phyloP scores from a whole-genome alignment of 1,140 invertebrate species.

The Cotesia chilonis region DNA sequence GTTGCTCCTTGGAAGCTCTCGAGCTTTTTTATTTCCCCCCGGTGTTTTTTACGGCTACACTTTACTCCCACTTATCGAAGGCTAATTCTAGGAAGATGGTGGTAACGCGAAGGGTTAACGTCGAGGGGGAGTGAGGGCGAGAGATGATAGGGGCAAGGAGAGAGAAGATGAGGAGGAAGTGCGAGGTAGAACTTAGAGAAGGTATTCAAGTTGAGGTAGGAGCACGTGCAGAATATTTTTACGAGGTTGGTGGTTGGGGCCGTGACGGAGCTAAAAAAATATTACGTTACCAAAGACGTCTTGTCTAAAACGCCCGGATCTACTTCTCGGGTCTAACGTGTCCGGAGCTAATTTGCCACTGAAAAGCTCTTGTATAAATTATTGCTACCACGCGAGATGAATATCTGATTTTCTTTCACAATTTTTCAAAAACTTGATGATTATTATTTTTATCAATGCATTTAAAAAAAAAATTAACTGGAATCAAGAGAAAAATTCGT shows the following conservation, averaged over 20 bases:
- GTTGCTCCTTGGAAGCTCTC: constrained; percentile 13
- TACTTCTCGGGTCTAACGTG: constrained; percentile 53
- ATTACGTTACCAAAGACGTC: constrained; percentile 14
- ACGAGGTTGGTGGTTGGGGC: background rate
- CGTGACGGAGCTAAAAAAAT: constrained; percentile 9
- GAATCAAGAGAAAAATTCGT: too few relatives aligned
- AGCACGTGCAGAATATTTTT: too few relatives aligned
- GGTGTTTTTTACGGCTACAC: background rate
- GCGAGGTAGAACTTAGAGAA: too few relatives aligned
- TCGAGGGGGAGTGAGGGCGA: too few relatives aligned
- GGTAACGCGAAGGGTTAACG: background rate
- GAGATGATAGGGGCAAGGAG: too few relatives aligned
- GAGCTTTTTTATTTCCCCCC: constrained; percentile 26
- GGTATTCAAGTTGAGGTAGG: too few relatives aligned
- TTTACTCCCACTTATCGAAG: background rate
- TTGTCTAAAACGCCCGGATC: constrained; percentile 37
- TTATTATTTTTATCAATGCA: too few relatives aligned
- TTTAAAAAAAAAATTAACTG: too few relatives aligned
- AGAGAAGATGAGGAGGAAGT: too few relatives aligned
- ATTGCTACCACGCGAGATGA: constrained; percentile 54
- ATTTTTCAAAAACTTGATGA: background rate
- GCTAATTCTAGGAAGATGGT: constrained; percentile 9
- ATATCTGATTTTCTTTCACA: constrained; percentile 46
- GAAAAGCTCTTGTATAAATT: constrained; percentile 58
- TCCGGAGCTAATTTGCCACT: constrained; percentile 58